A percentile compares a stretch with the other conserved stretches of the same genome.
Evolutionary conservation across 2,113 vertebrate species (phyloP).

Genomic region (Mustela lutreola): DNA sequence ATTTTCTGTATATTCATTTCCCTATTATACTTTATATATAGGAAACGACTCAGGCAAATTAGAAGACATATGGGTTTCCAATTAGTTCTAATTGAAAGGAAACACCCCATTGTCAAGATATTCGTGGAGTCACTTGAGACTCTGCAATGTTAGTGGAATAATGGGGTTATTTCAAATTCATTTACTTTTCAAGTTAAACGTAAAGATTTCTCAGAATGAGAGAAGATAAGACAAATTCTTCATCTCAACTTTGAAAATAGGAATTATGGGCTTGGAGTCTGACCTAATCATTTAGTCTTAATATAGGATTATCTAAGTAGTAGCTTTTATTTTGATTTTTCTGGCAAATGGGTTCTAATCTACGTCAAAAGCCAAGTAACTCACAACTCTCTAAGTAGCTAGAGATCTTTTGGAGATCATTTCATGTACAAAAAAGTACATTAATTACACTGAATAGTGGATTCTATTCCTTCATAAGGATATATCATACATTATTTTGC

Average conservation of each 20-base stretch:
- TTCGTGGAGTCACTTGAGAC: neutral
- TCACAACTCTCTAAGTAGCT: neutral
- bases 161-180: slow-evolving; percentile 27
- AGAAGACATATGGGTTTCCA: slow-evolving; percentile 67
- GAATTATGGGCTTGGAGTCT: neutral
- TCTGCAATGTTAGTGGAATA: neutral
- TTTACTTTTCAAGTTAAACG: neutral
- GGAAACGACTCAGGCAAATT: slow-evolving; percentile 54
- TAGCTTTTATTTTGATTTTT: neutral
- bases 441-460: neutral
- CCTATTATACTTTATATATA: slow-evolving; percentile 48
- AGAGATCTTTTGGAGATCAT: neutral
- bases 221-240: neutral
- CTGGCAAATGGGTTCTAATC: slow-evolving; percentile 8
- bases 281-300: neutral
- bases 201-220: neutral
- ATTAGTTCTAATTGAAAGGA: slow-evolving; percentile 56
- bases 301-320: neutral
- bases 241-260: slow-evolving; percentile 48
- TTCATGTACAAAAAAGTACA: neutral
- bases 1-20: slow-evolving; percentile 80
- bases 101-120: neutral
- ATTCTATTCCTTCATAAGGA: neutral
- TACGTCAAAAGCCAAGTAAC: neutral
- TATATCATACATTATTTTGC: neutral